Conservation (phyloP, 2,113 vertebrate species). For the Rhea pennata region DNA sequence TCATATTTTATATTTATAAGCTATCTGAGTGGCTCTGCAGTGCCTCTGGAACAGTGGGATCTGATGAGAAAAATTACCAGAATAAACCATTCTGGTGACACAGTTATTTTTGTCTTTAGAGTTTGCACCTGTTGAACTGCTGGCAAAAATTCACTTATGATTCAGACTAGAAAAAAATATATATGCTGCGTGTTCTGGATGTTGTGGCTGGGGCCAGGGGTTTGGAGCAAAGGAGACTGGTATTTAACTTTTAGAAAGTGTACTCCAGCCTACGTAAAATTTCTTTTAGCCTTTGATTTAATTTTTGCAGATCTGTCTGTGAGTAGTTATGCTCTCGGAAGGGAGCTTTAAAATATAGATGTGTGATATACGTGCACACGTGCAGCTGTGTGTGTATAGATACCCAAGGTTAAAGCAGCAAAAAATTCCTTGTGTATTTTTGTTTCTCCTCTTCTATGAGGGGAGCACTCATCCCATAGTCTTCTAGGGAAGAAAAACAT, state of each 20-base stretch:
- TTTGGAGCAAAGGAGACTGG: not conserved
- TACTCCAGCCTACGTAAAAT: not conserved
- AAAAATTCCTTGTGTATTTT: not conserved
- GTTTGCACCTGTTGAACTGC: not conserved
- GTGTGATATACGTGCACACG: not conserved
- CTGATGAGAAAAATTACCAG: not conserved
- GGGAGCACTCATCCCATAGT: not conserved
- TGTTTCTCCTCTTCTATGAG: not conserved
- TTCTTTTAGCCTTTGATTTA: not conserved
- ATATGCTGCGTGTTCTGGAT: not conserved
- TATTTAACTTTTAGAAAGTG: not conserved
- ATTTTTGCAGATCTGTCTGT: not conserved
- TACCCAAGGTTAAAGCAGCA: not conserved
- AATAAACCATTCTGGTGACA: not conserved
- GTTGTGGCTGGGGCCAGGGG: not conserved
- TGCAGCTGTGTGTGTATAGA: fast-evolving
- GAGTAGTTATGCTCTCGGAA: not conserved
- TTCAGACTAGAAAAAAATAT: not conserved
- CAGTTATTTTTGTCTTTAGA: not conserved
- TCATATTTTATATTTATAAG: not conserved
- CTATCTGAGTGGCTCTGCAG: not conserved
- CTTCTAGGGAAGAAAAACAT: not conserved
- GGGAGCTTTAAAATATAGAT: not conserved
- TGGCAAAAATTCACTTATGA: not conserved
- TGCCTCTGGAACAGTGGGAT: not conserved